Evolutionary conservation across 2,113 vertebrate genomes (phyloP), one percentile per base, ranked within the genome.

Genomic region (Psilopsiagon aymara): DNA sequence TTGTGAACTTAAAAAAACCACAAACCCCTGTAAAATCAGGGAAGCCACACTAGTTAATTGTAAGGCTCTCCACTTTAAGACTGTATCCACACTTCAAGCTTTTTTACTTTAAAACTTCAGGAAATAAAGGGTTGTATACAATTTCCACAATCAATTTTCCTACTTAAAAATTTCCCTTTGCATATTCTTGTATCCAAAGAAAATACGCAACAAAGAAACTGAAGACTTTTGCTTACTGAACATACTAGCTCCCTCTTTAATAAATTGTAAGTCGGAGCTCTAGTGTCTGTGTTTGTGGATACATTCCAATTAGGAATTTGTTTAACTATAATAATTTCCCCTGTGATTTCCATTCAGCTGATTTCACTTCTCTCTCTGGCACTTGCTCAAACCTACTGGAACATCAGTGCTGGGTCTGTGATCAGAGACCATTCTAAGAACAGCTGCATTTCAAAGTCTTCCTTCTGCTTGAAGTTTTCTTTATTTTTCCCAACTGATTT

Each of bases 251-350:
- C 28, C 11, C 76, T 90, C 64, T 83, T 93, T 88, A 84, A 78
- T 29, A 55, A 71, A 62, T 10, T 71, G 24, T 59, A 78, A 57
- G 63, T 55, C 53, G 43, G 71, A 92, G 27, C 28, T 71, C 24
- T 62, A 31, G 8, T 82, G 35, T 86, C 68, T 51, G 8, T 82
- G 35, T 86, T 64, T 51, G 43, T 35, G 52, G 76, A 64, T 62
- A 88, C 31, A 69, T 86, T 81, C 86, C 86, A 93, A 84, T 83
- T 74, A 90, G 76, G n/a, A 35, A 88, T 88, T 80, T 74, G 53
- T 88, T 93, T 93, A 88, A 44, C 35, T 57, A 47, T 28, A 25
- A 67, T 76, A 49, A 94, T 92, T 93, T 94, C 87, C 64, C 43
- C 39, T 59, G 49, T 4, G 51, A 51, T 90, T 94, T 90, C 70